Conservation (phyloP, 1,140 invertebrate species). For the Orius laevigatus region DNA sequence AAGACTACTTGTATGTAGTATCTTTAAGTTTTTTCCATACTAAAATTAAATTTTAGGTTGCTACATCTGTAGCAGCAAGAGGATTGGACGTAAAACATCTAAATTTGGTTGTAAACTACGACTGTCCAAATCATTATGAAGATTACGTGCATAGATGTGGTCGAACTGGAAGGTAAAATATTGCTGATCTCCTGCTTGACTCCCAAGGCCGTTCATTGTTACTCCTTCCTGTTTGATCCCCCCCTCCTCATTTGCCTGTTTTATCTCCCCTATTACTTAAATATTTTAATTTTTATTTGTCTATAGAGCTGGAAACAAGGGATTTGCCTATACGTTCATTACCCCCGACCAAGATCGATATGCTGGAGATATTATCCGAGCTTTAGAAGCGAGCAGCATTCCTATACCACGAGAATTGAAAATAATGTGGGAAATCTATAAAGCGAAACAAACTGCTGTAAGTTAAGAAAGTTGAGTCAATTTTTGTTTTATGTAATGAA, state of each 20-base stretch:
- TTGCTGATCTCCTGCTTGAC: no score
- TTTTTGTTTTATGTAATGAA: conserved; percentile 24
- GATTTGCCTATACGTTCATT: conserved; percentile 91
- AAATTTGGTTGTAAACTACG: conserved; percentile 96
- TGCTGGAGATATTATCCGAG: conserved; percentile 82
- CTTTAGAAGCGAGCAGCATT: conserved; percentile 67
- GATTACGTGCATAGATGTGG: conserved; percentile 99
- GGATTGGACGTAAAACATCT: conserved; percentile 97
- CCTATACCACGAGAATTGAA: conserved; percentile 57
- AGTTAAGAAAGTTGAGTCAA: conserved; percentile 28
- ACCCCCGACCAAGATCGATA: conserved; percentile 86
- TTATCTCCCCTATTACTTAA: neutral
- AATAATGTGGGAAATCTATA: conserved; percentile 78
- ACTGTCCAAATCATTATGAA: conserved; percentile 99
- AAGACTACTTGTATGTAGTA: conserved; percentile 39
- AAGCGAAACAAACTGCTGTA: conserved; percentile 70
- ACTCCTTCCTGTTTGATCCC: no score
- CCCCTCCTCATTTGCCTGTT: no score
- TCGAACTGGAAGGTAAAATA: conserved; percentile 46
- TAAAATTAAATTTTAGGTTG: conserved; percentile 35
- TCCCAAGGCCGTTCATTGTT: no score
- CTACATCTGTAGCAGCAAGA: conserved; percentile 91
- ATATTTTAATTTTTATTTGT: conserved; percentile 1
- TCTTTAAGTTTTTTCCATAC: conserved; percentile 5
- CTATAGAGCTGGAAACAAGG: conserved; percentile 86